Evolutionary conservation across 92 coral and sea anemone species (phyloP).

Genomic region (Porites evermanni): DNA sequence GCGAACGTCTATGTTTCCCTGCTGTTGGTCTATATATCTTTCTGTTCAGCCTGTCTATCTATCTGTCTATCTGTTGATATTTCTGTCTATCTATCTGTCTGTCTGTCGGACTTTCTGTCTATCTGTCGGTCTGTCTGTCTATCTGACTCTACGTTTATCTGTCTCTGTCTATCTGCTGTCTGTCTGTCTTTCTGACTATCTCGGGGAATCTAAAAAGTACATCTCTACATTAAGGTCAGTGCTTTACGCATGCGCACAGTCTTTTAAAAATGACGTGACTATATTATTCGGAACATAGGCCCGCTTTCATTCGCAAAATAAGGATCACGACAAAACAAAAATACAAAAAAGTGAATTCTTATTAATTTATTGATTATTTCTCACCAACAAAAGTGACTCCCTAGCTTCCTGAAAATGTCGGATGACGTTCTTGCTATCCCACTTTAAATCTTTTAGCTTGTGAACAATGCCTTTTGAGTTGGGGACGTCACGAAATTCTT

Average conservation of each 20-base stretch:
- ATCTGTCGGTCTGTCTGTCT: neutral
- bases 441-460: constrained; percentile 4
- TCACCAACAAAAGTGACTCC: neutral
- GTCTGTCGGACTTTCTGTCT: neutral
- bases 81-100: too few relatives aligned
- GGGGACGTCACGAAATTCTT: neutral
- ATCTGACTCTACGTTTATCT: neutral
- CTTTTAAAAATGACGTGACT: too few relatives aligned
- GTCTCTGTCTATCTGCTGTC: too few relatives aligned
- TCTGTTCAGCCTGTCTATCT: too few relatives aligned
- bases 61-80: too few relatives aligned
- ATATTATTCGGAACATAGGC: too few relatives aligned
- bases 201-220: neutral
- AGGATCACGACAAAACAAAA: neutral
- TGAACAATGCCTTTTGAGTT: constrained; percentile 7
- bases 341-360: neutral
- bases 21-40: too few relatives aligned
- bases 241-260: too few relatives aligned
- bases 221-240: too few relatives aligned
- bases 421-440: constrained; percentile 2
- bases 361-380: neutral
- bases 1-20: too few relatives aligned
- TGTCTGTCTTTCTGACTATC: neutral
- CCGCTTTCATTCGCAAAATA: neutral
- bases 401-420: neutral